Evolutionary conservation across 2,113 vertebrate species (phyloP).

Genomic region (Cyprinodon variegatus): DNA sequence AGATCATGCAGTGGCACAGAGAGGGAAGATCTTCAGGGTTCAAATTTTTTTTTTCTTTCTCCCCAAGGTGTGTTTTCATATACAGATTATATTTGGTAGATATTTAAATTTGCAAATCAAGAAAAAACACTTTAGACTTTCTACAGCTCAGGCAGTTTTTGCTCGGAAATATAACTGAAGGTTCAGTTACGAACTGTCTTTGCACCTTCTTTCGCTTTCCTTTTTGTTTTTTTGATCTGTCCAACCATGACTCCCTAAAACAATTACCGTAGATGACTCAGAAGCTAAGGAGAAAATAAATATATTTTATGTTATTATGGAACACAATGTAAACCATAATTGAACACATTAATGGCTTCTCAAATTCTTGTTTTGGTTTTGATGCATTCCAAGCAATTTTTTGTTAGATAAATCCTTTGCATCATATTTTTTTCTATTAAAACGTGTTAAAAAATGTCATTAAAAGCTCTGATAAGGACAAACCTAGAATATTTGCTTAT

Average conservation of each 20-base stretch:
- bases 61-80: not conserved
- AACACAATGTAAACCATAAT: not conserved
- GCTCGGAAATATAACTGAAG: not conserved
- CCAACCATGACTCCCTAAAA: not conserved
- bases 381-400: not conserved
- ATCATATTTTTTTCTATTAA: not conserved
- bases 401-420: not conserved
- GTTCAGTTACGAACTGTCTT: not conserved
- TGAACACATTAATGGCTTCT: not conserved
- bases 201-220: not conserved
- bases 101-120: not conserved
- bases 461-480: too few relatives aligned
- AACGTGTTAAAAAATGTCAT: too few relatives aligned
- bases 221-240: not conserved
- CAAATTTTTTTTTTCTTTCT: not conserved
- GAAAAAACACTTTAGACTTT: not conserved
- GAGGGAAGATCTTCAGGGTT: not conserved
- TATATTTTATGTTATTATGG: not conserved
- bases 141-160: not conserved
- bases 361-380: not conserved
- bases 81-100: not conserved
- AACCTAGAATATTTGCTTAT: too few relatives aligned
- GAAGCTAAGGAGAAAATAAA: not conserved
- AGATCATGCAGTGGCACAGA: not conserved
- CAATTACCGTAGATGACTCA: not conserved